Conservation (phyloP, 2,113 vertebrate genomes). For the Chionodraco myersi region DNA sequence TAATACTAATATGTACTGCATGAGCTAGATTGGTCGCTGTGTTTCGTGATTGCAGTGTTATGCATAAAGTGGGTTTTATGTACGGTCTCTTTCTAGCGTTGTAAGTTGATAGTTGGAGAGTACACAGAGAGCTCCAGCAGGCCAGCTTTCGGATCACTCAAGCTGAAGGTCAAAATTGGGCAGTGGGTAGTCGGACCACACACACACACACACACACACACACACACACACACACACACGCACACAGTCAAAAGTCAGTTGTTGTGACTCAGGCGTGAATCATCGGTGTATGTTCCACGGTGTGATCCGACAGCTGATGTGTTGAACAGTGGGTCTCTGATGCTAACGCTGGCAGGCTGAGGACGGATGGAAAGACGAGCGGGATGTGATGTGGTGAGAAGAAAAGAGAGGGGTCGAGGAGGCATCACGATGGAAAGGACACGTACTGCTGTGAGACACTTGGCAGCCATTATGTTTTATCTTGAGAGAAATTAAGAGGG, state of each 20-base stretch:
- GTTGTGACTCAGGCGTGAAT: constrained; percentile 71
- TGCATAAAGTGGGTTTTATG: too few relatives aligned
- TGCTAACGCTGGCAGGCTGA: constrained; percentile 13
- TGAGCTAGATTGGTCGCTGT: too few relatives aligned
- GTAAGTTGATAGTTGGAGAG: too few relatives aligned
- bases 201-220: constrained; percentile 25
- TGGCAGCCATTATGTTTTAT: not conserved
- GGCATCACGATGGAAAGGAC: not conserved
- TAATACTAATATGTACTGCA: too few relatives aligned
- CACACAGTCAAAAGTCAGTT: constrained; percentile 43
- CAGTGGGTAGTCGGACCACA: constrained; percentile 40
- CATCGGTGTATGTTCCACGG: constrained; percentile 66
- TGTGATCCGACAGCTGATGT: constrained; percentile 47
- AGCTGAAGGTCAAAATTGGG: constrained; percentile 64
- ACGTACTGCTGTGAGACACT: not conserved
- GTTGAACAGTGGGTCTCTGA: constrained; percentile 41
- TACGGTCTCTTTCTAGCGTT: too few relatives aligned
- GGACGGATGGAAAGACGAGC: constrained; percentile 35
- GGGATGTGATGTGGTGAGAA: constrained; percentile 7
- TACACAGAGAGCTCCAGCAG: too few relatives aligned
- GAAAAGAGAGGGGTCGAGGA: not conserved
- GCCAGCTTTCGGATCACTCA: too few relatives aligned
- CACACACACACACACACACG: constrained; percentile 25
- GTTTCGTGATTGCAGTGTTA: too few relatives aligned
- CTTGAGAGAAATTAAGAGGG: not conserved